Evolutionary conservation across 2,113 vertebrate genomes (phyloP).

Genomic region (Limanda limanda): DNA sequence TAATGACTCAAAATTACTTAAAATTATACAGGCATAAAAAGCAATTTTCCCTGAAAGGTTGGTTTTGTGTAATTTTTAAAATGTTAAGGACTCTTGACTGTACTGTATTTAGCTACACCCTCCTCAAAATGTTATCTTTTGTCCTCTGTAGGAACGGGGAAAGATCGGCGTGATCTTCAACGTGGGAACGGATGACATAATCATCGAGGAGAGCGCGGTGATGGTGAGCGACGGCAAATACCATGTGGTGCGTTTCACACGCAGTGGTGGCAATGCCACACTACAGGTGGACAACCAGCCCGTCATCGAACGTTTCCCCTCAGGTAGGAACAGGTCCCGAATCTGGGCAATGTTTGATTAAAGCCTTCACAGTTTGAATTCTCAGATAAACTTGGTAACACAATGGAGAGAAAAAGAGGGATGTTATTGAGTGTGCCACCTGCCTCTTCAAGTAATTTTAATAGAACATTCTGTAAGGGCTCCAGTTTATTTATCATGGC

Average conservation of each 20-base stretch:
- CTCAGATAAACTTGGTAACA: constrained; percentile 17
- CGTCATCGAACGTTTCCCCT: constrained; percentile 92
- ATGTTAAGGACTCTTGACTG: neutral
- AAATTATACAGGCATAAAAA: no score
- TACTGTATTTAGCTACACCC: neutral
- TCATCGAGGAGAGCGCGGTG: constrained; percentile 91
- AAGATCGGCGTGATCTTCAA: constrained; percentile 95
- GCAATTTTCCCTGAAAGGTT: no score
- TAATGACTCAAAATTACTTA: no score
- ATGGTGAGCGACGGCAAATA: constrained; percentile 95
- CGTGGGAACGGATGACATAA: constrained; percentile 95
- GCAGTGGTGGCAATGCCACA: constrained; percentile 94
- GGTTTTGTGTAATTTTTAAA: no score
- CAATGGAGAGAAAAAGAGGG: constrained; percentile 52
- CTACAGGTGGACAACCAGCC: constrained; percentile 97
- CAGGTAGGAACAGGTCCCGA: constrained; percentile 82
- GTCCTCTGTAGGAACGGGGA: constrained; percentile 86
- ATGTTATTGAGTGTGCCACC: constrained; percentile 6
- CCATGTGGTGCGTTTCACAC: constrained; percentile 94
- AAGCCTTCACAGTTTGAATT: constrained; percentile 4
- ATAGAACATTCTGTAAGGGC: constrained; percentile 9
- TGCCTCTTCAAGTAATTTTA: constrained; percentile 14
- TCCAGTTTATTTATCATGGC: constrained; percentile 43
- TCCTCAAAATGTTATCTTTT: neutral
- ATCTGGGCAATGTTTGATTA: constrained; percentile 1